Base-by-base conservation (phyloP, 2,888 invertebrate genomes). In the Amiota minor region DNA sequence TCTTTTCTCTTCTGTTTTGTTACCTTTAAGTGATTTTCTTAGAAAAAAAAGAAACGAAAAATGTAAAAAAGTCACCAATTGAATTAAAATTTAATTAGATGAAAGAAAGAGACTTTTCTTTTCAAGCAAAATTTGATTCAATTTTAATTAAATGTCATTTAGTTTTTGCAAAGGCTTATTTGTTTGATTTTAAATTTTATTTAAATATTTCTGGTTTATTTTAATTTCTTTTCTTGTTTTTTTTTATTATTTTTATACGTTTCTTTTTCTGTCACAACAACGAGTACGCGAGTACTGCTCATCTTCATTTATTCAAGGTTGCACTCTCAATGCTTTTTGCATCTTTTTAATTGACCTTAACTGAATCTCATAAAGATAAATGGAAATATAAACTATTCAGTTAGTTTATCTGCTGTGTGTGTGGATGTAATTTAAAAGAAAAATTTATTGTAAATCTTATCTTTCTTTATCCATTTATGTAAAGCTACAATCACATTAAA, bases 281-380 rank as follows among this genome's bases (percentile, higher is more conserved):
- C 6, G 35, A 3, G 2, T n/a, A n/a, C n/a, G 53, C 12, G 53
- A n/a, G 14, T 53, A 16, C 9, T 16, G 53, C 53, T 14, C 53
- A 53, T 53, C 53, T 53, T 53, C 53, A 53, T 53, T 16, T 53
- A n/a, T 16, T 53, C n/a, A 53, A 53, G 53, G 53, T 53, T 53
- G 16, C 14, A 53, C 53, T 6, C 53, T 16, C 6, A 16, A 14
- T 16, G 14, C 53, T 53, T 10, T 12, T 53, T 53, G n/a, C 9
- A 53, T 16, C 16, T 16, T 16, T 14, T 16, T n/a, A 16, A 9
- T 16, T 16, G 53, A 53, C 53, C 53, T 53, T n/a, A 53, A 53
- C 14, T 53, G n/a, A 53, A 53, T 53, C 14, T 53, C 16, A 16
- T 53, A 14, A 9, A 53, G 16, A 16, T 53, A 9, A 53, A 53